Base-by-base conservation (phyloP, 30 jellyfish, hydroid and myxozoan genomes). In the Nemopilema nomurai region DNA sequence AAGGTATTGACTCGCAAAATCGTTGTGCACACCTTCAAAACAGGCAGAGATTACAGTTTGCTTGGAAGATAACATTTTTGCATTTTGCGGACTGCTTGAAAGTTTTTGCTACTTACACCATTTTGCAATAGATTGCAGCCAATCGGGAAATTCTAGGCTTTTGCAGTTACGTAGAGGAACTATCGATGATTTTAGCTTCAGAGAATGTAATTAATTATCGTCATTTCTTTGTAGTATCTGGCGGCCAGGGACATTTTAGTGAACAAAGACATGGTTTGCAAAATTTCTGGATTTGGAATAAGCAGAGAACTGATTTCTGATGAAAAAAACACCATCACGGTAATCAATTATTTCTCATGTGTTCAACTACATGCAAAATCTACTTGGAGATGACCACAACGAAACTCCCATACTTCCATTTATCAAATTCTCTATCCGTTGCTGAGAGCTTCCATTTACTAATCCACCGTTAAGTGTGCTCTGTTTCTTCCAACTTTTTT, bases 281-380 rank as follows among this genome's bases (percentile, higher is more conserved):
- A 95, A 80, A 93, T 95, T 7, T 97, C 99, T 18, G 99, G 90
- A 82, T 95, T 95, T 76, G 99, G 99, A 20, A 95, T 95, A 97
- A 95, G 99, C 87, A 76, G 99, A 32, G 97, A 89, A 66, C 41
- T 95, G 78, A 89, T 74, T 21, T 73, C 67, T 31, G 99, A 95
- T 81, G 99, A 95, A 20, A 95, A 97, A 0, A 90, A 95, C 82
- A 96, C 90, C 82, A 95, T 97, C 17, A 95, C 90, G 97, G 99
- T 95, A 89, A 3, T 3, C 6, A 41, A 19, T 6, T 22, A n/a
- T 50, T 9, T 23, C 33, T 41, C 57, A 41, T 41, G 6, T 13
- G 13, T 13, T 41, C 9, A 41, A 3, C 13, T 41, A 41, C 13
- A 41, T 41, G 9, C n/a, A n/a, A n/a, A n/a, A n/a, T n/a, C 57